Evolutionary conservation across 2,888 invertebrate genomes (phyloP), one percentile per base, ranked within the genome.

Genomic region (Pantelozetes paolii): DNA sequence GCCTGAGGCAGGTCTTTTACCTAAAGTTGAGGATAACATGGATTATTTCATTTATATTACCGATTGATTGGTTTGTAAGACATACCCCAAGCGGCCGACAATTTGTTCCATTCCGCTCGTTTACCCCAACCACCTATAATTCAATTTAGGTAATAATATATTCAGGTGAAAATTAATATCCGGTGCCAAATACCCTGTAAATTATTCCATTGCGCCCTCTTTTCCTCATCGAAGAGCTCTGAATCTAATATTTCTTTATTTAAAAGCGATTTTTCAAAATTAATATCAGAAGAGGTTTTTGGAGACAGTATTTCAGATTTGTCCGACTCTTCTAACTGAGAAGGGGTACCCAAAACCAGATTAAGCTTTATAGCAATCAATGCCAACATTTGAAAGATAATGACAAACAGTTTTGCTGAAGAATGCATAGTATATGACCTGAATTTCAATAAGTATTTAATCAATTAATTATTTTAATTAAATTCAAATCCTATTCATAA

Each of bases 71-170:
- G 11, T 36, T 36, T 36, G 18, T 45, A 42, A 42, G 2, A 54
- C 23, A 50, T 73, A 59, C 75, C 75, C 75, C 75, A 75, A 23
- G 69, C 75, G 1, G 71, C 72, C 1, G 72, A 73, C 8, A 75
- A 20, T 57, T 75, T 75, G 30, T 75, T 75, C 75, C 75, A 75
- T 28, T 75, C 64, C 42, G 72, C 72, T 69, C 75, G 48, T 69
- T 75, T 75, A 36, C 75, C 75, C 75, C 75, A 75, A 50, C 48
- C 75, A 15, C 75, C 75, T 74, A 20, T 15, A 32, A 71, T 26
- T 26, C 26, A 71, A 48, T 30, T 3, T n/a, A 48, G 30, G 18
- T 18, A 20, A 26, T n/a, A 28, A 23, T 26, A 18, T 36, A 69
- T 67, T 67, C 6, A 57, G 57, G 2, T 71, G 13, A 20, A 28